Conservation (phyloP, 2,113 vertebrate genomes). For the Rattus norvegicus region GRCr8 NC_086028.1:37073001-37073500, state of each 20-base stretch:
- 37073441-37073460: not conserved
- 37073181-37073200: not conserved
- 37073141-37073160: not conserved
- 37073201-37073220: not conserved
- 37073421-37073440: not conserved
- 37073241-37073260: not conserved
- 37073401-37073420: not conserved
- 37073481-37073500: not conserved
- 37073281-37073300: not conserved
- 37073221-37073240: not conserved
- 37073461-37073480: constrained; percentile 54
- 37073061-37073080: not conserved
- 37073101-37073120: not conserved
- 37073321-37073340: not conserved
- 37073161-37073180: not conserved
- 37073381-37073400: not conserved
- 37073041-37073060: not conserved
- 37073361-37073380: not conserved
- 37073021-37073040: no score
- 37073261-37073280: not conserved
- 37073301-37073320: not conserved
- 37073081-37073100: not conserved
- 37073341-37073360: not conserved
- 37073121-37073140: not conserved
- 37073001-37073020: no score